These are phyloP conservation scores for Squalus acanthias DNA, from an alignment of 2,797 vertebrate species.

Conservation along the genomic window DNA sequence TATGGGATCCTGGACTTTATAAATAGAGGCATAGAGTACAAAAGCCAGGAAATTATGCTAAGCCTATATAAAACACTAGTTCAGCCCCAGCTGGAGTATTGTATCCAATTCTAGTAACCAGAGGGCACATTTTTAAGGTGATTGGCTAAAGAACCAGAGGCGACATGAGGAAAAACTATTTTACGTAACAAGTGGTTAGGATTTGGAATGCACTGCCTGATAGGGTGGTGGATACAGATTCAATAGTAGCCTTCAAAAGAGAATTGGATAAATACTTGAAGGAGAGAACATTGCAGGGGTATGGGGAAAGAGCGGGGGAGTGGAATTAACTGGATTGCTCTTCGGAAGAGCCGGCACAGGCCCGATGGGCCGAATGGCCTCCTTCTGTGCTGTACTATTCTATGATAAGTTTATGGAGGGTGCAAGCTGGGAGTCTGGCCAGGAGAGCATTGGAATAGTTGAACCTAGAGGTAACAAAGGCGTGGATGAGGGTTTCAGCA, in stretches of 20 bases:
- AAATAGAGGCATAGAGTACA: neutral
- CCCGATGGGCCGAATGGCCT: neutral
- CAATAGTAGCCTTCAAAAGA: no score
- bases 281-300: neutral
- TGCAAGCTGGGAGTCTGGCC: neutral
- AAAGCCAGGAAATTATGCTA: neutral
- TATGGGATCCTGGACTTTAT: neutral
- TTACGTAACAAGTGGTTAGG: no score
- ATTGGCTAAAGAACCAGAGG: no score
- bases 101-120: neutral
- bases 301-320: neutral
- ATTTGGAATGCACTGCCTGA: no score
- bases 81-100: neutral
- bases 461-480: neutral
- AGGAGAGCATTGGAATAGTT: neutral
- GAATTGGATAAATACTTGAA: no score
- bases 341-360: neutral
- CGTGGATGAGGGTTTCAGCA: neutral
- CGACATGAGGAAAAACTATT: no score
- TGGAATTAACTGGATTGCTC: neutral
- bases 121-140: neutral
- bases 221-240: no score
- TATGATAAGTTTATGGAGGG: neutral
- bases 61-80: neutral
- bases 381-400: neutral